A percentile compares a stretch with the other conserved stretches of the same genome.
Evolutionary conservation across 2,113 vertebrate genomes (phyloP).

Genomic region (Mus pahari): DNA sequence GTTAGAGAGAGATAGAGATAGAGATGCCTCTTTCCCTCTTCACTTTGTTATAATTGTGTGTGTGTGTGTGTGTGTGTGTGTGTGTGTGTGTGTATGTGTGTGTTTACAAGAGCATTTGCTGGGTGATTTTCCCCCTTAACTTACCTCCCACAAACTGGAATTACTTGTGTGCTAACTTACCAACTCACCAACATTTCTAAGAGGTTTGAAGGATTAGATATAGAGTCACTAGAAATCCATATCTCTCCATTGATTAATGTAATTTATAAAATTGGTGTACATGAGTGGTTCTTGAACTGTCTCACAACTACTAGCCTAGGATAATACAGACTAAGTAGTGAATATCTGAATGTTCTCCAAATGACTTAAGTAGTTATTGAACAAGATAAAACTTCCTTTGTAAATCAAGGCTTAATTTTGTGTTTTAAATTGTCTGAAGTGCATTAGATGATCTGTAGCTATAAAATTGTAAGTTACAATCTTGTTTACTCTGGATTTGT

Average conservation of each 20-base stretch:
- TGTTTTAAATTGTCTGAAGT: conserved; percentile 43
- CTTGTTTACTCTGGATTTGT: conserved; percentile 53
- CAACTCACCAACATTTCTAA: neutral
- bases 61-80: neutral
- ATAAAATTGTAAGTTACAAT: conserved; percentile 56
- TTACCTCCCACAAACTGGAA: neutral
- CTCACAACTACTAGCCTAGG: neutral
- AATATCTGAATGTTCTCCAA: neutral
- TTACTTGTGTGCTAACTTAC: neutral
- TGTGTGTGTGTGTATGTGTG: neutral
- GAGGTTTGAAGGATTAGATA: neutral
- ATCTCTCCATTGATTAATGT: neutral
- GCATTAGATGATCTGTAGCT: neutral
- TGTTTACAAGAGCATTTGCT: neutral
- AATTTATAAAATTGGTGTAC: neutral
- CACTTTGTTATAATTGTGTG: neutral
- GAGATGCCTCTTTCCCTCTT: neutral
- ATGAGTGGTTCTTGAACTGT: neutral
- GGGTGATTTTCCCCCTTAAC: neutral
- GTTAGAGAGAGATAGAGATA: too few relatives aligned
- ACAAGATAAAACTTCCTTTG: neutral
- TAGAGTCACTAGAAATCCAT: neutral
- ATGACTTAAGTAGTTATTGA: neutral
- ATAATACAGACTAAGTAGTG: neutral
- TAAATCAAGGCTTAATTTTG: neutral